Evolutionary conservation across 1,140 invertebrate species (phyloP).

Genomic region (Achroia grisella): DNA sequence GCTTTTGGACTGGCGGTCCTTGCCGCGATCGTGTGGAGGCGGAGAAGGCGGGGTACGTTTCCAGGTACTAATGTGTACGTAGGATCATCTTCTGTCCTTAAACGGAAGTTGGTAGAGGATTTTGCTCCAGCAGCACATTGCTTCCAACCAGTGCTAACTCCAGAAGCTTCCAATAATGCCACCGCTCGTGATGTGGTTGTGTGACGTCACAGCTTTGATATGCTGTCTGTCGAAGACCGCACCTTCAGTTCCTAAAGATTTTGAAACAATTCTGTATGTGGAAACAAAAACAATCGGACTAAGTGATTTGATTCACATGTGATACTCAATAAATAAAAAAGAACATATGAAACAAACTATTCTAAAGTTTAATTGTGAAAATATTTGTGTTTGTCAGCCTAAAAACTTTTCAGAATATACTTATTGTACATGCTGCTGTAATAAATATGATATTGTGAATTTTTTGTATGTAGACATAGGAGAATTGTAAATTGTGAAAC

Average conservation of each 20-base stretch:
- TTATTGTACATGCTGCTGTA: conserved; percentile 48
- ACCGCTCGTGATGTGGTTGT: conserved; percentile 72
- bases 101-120: conserved; percentile 75
- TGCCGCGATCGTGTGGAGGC: conserved; percentile 70
- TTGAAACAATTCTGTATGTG: conserved; percentile 37
- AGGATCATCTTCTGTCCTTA: conserved; percentile 72
- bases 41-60: conserved; percentile 69
- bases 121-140: conserved; percentile 67
- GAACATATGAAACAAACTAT: conserved; percentile 7
- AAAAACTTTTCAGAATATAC: conserved; percentile 35
- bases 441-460: conserved; percentile 50
- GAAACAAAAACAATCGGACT: conserved; percentile 8
- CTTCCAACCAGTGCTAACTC: conserved; percentile 75
- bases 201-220: conserved; percentile 77
- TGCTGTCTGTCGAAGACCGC: conserved; percentile 64
- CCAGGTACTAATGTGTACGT: conserved; percentile 76
- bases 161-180: conserved; percentile 55
- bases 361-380: neutral
- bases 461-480: conserved; percentile 62
- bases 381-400: conserved; percentile 20
- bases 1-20: conserved; percentile 73
- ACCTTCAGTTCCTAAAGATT: conserved; percentile 66
- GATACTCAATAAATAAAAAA: conserved; percentile 27
- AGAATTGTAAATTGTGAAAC: conserved; percentile 65
- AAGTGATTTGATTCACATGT: conserved; percentile 23